Percentiles rank a stretch among this genome's conserved stretches.
phyloP scores from a whole-genome alignment of 2,113 vertebrate species.

The Sturnira hondurensis region DNA sequence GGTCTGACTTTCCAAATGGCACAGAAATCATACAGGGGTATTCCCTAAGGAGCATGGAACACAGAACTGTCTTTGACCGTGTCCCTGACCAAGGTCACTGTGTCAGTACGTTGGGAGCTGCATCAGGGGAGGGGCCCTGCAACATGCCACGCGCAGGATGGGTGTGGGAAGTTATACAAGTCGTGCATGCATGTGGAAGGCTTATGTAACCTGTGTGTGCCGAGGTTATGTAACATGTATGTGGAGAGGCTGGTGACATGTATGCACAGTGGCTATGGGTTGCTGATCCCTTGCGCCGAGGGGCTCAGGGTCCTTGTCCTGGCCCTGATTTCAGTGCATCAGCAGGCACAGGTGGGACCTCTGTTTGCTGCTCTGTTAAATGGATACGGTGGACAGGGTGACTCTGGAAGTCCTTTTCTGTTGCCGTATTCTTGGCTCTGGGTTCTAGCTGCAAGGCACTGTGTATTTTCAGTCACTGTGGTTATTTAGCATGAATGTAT shows the following conservation, averaged over 20 bases:
- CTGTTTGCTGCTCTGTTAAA: neutral
- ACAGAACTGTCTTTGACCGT: constrained; percentile 6
- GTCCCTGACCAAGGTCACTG: constrained; percentile 75
- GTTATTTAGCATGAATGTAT: neutral
- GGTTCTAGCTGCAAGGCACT: neutral
- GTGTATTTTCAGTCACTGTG: neutral
- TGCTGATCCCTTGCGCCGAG: neutral
- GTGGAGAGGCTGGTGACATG: constrained; percentile 29
- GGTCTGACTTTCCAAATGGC: neutral
- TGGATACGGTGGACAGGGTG: neutral
- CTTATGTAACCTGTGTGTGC: constrained; percentile 59
- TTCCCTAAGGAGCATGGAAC: constrained; percentile 16
- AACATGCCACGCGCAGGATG: constrained; percentile 3
- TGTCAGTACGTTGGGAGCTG: constrained; percentile 71
- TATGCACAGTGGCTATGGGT: constrained; percentile 16
- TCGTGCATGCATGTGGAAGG: constrained; percentile 29
- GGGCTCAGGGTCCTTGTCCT: neutral
- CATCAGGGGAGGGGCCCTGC: constrained; percentile 15
- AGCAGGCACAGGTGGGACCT: neutral
- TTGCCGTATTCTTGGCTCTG: neutral
- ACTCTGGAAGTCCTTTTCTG: neutral
- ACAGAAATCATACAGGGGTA: constrained; percentile 17
- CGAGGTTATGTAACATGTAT: constrained; percentile 63
- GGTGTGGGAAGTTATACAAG: constrained; percentile 49
- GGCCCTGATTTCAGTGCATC: neutral